Base-by-base conservation (phyloP, 2,888 invertebrate species). In the Leucoptera coffeella region DNA sequence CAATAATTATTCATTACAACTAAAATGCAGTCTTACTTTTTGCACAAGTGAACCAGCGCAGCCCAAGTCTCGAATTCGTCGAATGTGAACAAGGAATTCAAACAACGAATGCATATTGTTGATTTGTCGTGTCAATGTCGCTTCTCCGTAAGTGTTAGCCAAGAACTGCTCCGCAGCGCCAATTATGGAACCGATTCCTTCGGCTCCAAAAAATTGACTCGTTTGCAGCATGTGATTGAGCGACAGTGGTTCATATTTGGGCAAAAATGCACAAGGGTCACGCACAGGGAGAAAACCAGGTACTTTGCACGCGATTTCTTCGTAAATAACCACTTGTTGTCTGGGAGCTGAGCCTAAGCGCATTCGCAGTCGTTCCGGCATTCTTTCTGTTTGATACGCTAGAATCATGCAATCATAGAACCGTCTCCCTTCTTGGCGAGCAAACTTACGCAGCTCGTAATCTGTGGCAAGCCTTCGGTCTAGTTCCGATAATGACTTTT, bases 271-370 rank as follows among this genome's bases (percentile, higher is more conserved):
- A 1, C 82, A 79, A 17, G 82, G 76, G 36, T 92, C 92, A 13
- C 90, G 75, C 30, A 87, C 75, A 1, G 91, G 88, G 44, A 90
- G 75, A 52, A 97, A 97, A 2, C 97, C 97, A 3, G 97, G 96
- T 38, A 97, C 92, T 54, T 91, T 93, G 35, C 92, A 78, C 0
- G 93, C 92, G 55, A 97, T 97, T 56, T 97, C 97, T 48, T 97
- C 96, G 51, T 99, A 99, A 1, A 99, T 95, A 0, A 86, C 80
- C 58, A 94, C 86, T 51, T 95, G 92, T 32, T 82, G 76, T 2
- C 82, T 75, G 0, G 84, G 80, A 0, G 89, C 82, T 6, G 87
- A 84, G 1, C 90, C 88, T 11, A 88, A 82, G 56, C 94, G 92
- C 11, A 95, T 71, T 11, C 94, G 80, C 20, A 97, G 89, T 41